Evolutionary conservation across 2,888 invertebrate genomes (phyloP), one percentile per base, ranked within the genome.

Genomic region (Cryptocheilus praepositus): DNA sequence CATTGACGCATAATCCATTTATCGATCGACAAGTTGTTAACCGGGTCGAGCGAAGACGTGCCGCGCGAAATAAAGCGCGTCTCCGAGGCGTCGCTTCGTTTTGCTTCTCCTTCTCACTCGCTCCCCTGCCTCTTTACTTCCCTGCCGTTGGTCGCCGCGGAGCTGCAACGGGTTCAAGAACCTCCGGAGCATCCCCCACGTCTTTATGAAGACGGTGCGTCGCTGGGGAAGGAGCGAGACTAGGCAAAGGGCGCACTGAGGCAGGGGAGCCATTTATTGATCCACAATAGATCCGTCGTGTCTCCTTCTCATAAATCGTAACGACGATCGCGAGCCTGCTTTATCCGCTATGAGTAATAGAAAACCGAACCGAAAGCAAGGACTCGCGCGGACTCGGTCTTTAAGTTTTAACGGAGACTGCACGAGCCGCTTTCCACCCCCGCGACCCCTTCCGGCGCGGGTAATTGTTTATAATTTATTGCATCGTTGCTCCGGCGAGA

Each of bases 381-480:
- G 19, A n/a, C n/a, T 16, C 1, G 49, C n/a, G 49, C 16, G 36
- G 36, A 11, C 19, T 43, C 56, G 43, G 19, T 7, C 43, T 56
- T 56, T 56, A 56, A 56, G 44, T 36, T 56, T 49, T 49, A 49
- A 49, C 16, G 49, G 49, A 49, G 16, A 49, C 18, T 36, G 44
- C 43, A 15, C 56, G 21, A 44, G 21, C 8, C 18, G 36, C n/a
- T 13, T 55, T n/a, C n/a, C n/a, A n/a, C n/a, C n/a, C n/a, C n/a
- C n/a, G n/a, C n/a, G n/a, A n/a, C n/a, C n/a, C n/a, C n/a, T 5
- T 55, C 18, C 5, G 28, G 55, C 18, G 43, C 15, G 72, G 65
- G 64, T 70, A 72, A 74, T 70, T 67, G 74, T 61, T 18, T 13
- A 58, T 56, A 67, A 74, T 74, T 73, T 73, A 74, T 74, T 70